Percentiles rank a stretch among this genome's conserved stretches.
phyloP scores from a whole-genome alignment of 2,113 vertebrate genomes.

The Deroptyus accipitrinus region DNA sequence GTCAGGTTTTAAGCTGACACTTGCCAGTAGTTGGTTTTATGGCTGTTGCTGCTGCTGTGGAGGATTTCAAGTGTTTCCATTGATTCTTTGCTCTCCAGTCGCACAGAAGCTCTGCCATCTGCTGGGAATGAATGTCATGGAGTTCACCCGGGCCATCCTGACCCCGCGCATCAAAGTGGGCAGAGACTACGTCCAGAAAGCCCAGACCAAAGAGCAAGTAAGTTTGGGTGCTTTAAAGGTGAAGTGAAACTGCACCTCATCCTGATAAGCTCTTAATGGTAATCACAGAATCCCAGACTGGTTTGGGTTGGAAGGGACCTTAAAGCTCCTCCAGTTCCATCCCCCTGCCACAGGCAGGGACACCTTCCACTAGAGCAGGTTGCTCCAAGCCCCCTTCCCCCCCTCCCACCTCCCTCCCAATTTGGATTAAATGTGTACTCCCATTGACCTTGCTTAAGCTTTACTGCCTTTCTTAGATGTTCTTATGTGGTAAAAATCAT shows the following conservation, averaged over 20 bases:
- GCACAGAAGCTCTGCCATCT: constrained; percentile 98
- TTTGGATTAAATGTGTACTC: background rate
- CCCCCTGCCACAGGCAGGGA: background rate
- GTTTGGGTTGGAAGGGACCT: background rate
- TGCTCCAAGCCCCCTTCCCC: background rate
- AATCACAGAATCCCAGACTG: background rate
- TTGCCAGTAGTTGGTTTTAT: background rate
- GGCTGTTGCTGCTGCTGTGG: background rate
- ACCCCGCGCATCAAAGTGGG: constrained; percentile 98
- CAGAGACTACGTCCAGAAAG: constrained; percentile 97
- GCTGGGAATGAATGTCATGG: constrained; percentile 96
- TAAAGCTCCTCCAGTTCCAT: background rate
- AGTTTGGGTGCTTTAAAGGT: background rate
- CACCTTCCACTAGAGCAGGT: background rate
- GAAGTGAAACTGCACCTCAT: background rate
- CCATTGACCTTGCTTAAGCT: background rate
- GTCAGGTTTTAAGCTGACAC: background rate
- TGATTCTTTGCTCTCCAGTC: constrained; percentile 72
- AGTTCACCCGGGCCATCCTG: constrained; percentile 96
- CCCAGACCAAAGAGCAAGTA: constrained; percentile 98
- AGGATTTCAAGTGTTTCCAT: background rate
- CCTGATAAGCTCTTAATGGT: background rate
- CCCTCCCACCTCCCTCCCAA: no score
- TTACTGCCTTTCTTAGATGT: background rate
- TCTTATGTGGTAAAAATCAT: background rate